These are phyloP conservation scores for Fukomys damarensis DNA, from an alignment of 2,113 vertebrate genomes.

Conservation along the genomic window DNA sequence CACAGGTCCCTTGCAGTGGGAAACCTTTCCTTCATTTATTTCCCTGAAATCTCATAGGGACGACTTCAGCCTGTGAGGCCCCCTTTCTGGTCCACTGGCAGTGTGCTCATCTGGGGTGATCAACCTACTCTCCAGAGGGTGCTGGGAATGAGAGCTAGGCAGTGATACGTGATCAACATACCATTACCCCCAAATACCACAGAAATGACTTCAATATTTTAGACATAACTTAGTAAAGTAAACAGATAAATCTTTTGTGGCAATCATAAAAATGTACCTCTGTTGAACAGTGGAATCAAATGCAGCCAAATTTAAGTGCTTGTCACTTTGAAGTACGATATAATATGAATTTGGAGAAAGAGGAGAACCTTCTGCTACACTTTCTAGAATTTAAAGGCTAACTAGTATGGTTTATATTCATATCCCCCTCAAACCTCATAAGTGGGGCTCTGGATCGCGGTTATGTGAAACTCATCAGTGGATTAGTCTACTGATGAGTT, in stretches of 20 bases:
- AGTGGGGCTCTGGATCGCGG: not conserved
- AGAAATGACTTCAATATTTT: not conserved
- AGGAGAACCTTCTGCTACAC: not conserved
- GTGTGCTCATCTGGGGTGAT: not conserved
- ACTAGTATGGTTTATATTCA: not conserved
- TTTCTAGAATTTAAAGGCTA: slow-evolving; percentile 46
- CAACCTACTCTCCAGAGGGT: not conserved
- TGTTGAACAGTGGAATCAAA: slow-evolving; percentile 11
- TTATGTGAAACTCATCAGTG: not conserved
- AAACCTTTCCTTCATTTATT: not conserved
- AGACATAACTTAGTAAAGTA: slow-evolving; percentile 1
- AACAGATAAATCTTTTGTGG: not conserved
- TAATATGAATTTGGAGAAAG: not conserved
- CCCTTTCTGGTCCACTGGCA: not conserved
- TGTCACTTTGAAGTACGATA: not conserved
- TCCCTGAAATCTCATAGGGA: not conserved
- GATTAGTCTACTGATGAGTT: not conserved
- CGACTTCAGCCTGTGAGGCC: not conserved
- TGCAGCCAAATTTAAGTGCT: slow-evolving; percentile 12
- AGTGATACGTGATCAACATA: not conserved
- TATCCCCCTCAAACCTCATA: not conserved
- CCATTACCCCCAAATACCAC: not conserved
- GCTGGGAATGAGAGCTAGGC: not conserved
- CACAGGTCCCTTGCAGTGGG: not conserved
- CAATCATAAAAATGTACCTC: not conserved